Percentiles rank a stretch among this genome's conserved stretches.
These are phyloP conservation scores for Gallinago nigripennis DNA, from an alignment of 2,797 vertebrate species.

Conservation along the genomic window DNA sequence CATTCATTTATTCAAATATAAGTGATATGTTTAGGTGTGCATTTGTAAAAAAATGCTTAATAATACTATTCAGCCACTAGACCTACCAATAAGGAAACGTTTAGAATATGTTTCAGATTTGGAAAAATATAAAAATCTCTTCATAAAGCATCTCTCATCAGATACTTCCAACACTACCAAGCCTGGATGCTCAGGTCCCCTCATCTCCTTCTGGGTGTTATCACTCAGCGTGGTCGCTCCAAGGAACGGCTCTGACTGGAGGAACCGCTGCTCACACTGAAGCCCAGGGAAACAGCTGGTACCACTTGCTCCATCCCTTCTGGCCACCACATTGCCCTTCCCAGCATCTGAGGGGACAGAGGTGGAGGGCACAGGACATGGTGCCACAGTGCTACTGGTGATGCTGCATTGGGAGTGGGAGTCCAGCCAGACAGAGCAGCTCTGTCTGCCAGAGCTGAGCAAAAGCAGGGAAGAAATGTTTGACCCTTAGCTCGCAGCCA, in stretches of 20 bases:
- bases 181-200: not conserved
- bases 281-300: not conserved
- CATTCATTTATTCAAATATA: constrained; percentile 20
- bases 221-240: not conserved
- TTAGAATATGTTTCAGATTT: not conserved
- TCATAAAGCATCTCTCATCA: not conserved
- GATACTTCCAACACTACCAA: not conserved
- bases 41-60: not conserved
- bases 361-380: accelerated
- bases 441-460: not conserved
- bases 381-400: not conserved
- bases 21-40: not conserved
- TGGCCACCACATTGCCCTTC: not conserved
- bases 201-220: not conserved
- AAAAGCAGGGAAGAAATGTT: not conserved
- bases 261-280: not conserved
- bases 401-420: not conserved
- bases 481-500: not conserved
- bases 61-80: not conserved
- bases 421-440: not conserved
- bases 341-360: not conserved
- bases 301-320: not conserved
- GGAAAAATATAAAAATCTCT: not conserved
- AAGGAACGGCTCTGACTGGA: not conserved
- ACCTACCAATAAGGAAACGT: not conserved